Evolutionary conservation across 2,797 vertebrate species (phyloP).

Genomic region (Bradypodion pumilum): DNA sequence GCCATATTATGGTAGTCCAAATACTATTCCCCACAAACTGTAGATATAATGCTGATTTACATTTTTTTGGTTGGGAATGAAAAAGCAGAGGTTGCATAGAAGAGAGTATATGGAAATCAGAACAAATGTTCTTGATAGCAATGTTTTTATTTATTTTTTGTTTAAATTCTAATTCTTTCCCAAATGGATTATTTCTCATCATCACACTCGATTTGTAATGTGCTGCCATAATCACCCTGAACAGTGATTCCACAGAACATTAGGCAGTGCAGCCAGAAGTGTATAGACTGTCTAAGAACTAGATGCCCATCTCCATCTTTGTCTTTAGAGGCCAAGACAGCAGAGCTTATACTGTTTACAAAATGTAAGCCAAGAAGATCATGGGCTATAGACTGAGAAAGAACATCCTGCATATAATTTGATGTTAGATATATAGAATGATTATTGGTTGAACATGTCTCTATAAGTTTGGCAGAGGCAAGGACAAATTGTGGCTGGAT

Average conservation of each 20-base stretch:
- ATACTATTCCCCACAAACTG: no score
- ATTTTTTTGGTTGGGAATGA: no score
- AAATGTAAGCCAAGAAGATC: slow-evolving; percentile 42
- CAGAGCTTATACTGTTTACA: slow-evolving; percentile 35
- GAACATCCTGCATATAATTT: slow-evolving; percentile 65
- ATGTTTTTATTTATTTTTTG: no score
- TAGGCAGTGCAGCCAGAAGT: neutral
- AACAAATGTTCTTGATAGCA: no score
- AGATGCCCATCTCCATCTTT: neutral
- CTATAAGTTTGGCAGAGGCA: slow-evolving; percentile 62
- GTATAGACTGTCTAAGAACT: neutral
- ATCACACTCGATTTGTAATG: neutral
- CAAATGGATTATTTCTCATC: no score
- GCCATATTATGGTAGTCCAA: no score
- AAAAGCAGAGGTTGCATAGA: no score
- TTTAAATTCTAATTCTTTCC: no score
- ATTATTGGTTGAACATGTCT: slow-evolving; percentile 55
- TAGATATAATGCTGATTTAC: no score
- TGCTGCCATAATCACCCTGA: neutral
- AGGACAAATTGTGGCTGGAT: slow-evolving; percentile 62
- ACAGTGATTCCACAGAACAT: no score
- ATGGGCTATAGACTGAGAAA: slow-evolving; percentile 63
- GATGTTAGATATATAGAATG: slow-evolving; percentile 60
- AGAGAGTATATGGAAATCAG: no score
- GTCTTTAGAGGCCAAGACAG: slow-evolving; percentile 5